A percentile compares a stretch with the other conserved stretches of the same genome.
These are phyloP conservation scores for Tinea pellionella DNA, from an alignment of 2,888 invertebrate genomes.

Conservation along the genomic window DNA sequence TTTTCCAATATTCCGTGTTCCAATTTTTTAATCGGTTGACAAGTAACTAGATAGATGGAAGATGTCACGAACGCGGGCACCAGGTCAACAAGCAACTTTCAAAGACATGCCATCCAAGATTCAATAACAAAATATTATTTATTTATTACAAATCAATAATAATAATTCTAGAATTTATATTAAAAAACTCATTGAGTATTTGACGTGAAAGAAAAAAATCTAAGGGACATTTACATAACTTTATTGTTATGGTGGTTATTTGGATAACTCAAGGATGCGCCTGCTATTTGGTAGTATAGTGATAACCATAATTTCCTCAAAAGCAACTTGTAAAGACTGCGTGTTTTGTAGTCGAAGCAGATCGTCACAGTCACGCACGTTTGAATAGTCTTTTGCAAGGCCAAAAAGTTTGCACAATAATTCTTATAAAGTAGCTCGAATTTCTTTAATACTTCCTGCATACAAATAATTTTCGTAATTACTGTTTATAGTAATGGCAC, in stretches of 20 bases:
- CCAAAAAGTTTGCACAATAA: conserved; percentile 4
- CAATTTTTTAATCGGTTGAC: not conserved
- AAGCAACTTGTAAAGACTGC: not conserved
- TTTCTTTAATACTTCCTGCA: not conserved
- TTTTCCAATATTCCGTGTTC: not conserved
- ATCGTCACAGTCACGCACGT: conserved; percentile 11
- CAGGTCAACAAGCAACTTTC: conserved; percentile 37
- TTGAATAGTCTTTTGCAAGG: conserved; percentile 13
- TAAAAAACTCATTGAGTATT: too few relatives aligned
- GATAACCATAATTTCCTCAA: not conserved
- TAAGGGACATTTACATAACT: not conserved
- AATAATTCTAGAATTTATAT: too few relatives aligned
- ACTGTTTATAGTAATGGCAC: not conserved
- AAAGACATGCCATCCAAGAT: not conserved
- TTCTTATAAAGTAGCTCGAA: not conserved
- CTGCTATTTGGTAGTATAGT: not conserved
- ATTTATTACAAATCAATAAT: too few relatives aligned
- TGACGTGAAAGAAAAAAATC: not conserved
- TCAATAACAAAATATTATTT: too few relatives aligned
- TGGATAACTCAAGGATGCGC: not conserved
- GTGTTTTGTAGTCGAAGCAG: not conserved
- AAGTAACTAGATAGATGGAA: conserved; percentile 27
- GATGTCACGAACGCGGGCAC: conserved; percentile 52
- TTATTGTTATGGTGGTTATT: not conserved
- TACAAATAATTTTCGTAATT: not conserved